phyloP scores from a whole-genome alignment of 64 coral and sea anemone species.

The Orbicella faveolata region DNA sequence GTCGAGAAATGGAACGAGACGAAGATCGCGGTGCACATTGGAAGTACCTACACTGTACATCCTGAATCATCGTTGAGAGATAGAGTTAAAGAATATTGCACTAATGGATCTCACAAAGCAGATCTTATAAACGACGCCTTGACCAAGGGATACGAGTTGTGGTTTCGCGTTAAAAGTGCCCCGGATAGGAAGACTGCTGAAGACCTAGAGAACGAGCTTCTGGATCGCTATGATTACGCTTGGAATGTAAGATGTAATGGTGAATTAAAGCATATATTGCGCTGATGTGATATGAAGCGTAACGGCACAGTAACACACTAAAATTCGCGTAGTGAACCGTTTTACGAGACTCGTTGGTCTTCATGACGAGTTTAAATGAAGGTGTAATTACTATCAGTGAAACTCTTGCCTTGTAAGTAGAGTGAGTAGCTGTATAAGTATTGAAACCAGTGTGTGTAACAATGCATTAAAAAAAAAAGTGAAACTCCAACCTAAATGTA shows the following conservation, averaged over 20 bases:
- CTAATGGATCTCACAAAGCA: not conserved
- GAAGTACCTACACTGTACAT: not conserved
- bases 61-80: not conserved
- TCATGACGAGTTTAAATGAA: too few species aligned
- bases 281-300: not conserved
- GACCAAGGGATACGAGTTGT: conserved; percentile 8
- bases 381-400: too few species aligned
- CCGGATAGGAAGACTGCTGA: not conserved
- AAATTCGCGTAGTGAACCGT: too few species aligned
- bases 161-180: conserved; percentile 21
- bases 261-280: not conserved
- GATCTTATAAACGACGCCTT: conserved; percentile 16
- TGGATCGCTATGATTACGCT: conserved; percentile 44
- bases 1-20: not conserved
- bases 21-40: not conserved
- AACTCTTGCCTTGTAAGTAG: too few species aligned
- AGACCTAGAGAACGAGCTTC: conserved; percentile 24
- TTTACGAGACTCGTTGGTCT: too few species aligned
- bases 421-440: too few species aligned
- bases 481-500: too few species aligned
- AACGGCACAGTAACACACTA: too few species aligned
- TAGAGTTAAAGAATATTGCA: conserved; percentile 12
- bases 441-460: too few species aligned
- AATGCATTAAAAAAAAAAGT: too few species aligned
- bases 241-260: conserved; percentile 20